These are phyloP conservation scores for Zosterops borbonicus DNA, from an alignment of 2,113 vertebrate genomes.

Conservation along the genomic window DNA sequence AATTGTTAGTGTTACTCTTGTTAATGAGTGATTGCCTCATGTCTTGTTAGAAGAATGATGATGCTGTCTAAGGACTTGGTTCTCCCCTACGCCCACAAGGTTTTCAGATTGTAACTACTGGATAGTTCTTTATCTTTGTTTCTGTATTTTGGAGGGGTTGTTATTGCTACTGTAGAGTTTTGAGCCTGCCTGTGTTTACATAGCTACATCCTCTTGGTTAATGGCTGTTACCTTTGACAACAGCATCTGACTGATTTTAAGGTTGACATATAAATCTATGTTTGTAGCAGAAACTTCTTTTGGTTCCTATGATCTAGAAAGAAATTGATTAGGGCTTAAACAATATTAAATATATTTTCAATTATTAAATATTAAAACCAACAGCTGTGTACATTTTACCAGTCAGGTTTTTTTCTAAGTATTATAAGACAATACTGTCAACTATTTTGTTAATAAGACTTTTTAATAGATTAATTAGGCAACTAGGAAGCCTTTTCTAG, in stretches of 20 bases:
- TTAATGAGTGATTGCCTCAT: neutral
- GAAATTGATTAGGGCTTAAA: neutral
- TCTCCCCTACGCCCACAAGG: rapidly evolving
- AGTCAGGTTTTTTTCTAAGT: neutral
- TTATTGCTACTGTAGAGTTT: neutral
- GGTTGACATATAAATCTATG: neutral
- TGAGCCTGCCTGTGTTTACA: neutral
- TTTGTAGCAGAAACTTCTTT: neutral
- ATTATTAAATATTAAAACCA: neutral
- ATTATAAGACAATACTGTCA: neutral
- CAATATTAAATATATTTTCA: neutral
- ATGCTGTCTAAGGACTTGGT: neutral
- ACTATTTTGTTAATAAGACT: neutral
- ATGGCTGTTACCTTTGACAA: neutral
- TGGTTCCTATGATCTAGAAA: neutral
- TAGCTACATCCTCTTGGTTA: neutral
- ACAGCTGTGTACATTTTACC: neutral
- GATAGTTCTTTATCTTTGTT: neutral
- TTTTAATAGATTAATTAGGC: neutral
- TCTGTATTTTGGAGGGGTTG: neutral
- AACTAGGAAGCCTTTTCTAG: neutral
- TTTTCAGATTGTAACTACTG: neutral
- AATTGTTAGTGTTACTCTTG: neutral
- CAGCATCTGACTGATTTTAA: neutral
- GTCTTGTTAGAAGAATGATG: neutral